Percentiles rank a stretch among this genome's conserved stretches.
These are phyloP conservation scores for Anseranas semipalmata DNA, from an alignment of 2,113 vertebrate species.

Conservation along the genomic window DNA sequence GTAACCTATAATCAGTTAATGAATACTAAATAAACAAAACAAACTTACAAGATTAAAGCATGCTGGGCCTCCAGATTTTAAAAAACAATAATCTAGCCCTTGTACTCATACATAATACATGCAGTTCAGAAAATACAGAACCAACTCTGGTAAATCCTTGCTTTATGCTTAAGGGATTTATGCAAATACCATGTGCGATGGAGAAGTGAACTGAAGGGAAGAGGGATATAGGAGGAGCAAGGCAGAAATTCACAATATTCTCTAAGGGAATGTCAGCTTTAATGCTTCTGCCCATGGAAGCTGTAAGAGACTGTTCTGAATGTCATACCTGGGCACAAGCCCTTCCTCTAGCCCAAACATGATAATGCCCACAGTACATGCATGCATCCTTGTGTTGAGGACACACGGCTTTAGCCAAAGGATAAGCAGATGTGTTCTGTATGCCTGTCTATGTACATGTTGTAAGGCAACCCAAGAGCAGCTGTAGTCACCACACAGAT, in stretches of 20 bases:
- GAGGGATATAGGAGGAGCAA: not conserved
- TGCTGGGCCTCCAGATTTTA: not conserved
- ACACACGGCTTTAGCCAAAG: not conserved
- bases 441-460: not conserved
- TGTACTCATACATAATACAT: not conserved
- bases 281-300: not conserved
- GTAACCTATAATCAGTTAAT: not conserved
- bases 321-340: not conserved
- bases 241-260: not conserved
- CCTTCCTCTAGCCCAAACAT: not conserved
- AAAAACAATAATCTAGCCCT: not conserved
- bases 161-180: not conserved
- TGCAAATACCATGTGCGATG: not conserved
- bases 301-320: not conserved
- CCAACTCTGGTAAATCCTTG: not conserved
- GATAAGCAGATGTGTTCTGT: accelerated
- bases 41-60: not conserved
- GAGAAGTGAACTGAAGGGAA: not conserved
- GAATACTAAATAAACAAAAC: not conserved
- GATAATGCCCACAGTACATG: too few relatives aligned
- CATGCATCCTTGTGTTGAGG: not conserved
- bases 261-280: not conserved
- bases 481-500: not conserved
- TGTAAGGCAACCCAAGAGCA: accelerated
- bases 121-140: not conserved